Evolutionary conservation across 2,888 invertebrate genomes (phyloP).

Genomic region (Ochropacha duplaris): DNA sequence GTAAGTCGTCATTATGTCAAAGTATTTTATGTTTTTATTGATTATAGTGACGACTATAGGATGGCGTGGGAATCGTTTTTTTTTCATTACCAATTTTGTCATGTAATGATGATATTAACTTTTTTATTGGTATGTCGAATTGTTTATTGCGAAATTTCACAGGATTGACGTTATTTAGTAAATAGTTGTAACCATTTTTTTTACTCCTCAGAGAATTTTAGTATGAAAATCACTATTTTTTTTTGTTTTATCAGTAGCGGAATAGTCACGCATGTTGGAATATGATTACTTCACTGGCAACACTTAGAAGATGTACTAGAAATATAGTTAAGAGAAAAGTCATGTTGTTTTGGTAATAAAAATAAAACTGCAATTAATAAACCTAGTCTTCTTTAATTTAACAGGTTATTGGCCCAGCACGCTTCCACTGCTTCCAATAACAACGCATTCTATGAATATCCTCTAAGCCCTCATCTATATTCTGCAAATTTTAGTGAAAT

Average conservation of each 20-base stretch:
- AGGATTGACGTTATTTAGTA: constrained; percentile 15
- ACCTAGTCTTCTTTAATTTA: too few species aligned
- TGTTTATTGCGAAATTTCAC: constrained; percentile 45
- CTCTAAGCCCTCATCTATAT: constrained; percentile 11
- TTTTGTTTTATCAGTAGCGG: too few species aligned
- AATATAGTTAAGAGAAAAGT: too few species aligned
- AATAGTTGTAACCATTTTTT: constrained; percentile 7
- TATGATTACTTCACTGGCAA: too few species aligned
- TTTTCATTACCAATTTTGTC: constrained; percentile 29
- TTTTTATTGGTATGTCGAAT: constrained; percentile 45
- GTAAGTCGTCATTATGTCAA: constrained; percentile 74
- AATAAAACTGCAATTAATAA: too few species aligned
- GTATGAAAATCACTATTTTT: too few species aligned
- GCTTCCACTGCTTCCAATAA: constrained; percentile 11
- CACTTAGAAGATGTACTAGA: too few species aligned
- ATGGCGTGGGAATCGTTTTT: constrained; percentile 64
- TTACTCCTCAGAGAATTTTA: constrained; percentile 21
- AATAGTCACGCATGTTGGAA: too few species aligned
- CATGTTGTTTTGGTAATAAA: too few species aligned
- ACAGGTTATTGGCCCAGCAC: too few species aligned
- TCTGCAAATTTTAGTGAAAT: constrained; percentile 29
- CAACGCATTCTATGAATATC: constrained; percentile 1
- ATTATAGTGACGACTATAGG: constrained; percentile 47
- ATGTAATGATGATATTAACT: constrained; percentile 68
- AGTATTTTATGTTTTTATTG: constrained; percentile 74